Evolutionary conservation across 2,797 vertebrate species (phyloP).

Genomic region (Channallabes apus): DNA sequence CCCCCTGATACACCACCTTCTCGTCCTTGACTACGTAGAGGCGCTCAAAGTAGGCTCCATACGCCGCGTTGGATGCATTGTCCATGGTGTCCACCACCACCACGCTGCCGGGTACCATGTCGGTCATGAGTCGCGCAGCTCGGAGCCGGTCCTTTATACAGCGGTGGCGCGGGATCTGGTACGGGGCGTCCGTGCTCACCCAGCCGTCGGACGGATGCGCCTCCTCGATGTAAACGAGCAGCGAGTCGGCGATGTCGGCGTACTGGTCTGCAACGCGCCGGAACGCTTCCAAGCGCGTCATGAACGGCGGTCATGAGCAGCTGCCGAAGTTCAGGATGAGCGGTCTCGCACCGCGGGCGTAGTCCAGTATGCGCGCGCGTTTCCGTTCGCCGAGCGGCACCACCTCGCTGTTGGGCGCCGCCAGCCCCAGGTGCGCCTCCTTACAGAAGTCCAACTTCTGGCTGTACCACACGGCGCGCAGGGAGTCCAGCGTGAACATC

Average conservation of each 20-base stretch:
- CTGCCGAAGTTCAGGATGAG: constrained; percentile 97
- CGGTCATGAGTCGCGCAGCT: constrained; percentile 86
- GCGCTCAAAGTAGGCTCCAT: constrained; percentile 96
- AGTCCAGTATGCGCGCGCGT: constrained; percentile 85
- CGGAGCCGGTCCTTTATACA: constrained; percentile 91
- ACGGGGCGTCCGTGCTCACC: constrained; percentile 95
- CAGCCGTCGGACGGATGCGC: constrained; percentile 97
- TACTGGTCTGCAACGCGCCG: constrained; percentile 88
- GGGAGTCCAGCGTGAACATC: constrained; percentile 93
- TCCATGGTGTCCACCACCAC: constrained; percentile 95
- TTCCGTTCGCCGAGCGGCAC: constrained; percentile 82
- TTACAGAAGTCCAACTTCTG: constrained; percentile 97
- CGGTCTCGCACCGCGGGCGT: constrained; percentile 83
- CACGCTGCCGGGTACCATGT: constrained; percentile 81
- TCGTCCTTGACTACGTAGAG: constrained; percentile 90
- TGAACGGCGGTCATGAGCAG: constrained; percentile 99
- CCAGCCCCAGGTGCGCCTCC: constrained; percentile 85
- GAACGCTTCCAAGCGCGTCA: constrained; percentile 94
- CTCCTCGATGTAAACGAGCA: constrained; percentile 97
- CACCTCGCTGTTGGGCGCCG: constrained; percentile 94
- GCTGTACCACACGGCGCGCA: constrained; percentile 94
- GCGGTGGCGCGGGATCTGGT: constrained; percentile 91
- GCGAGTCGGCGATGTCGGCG: constrained; percentile 90
- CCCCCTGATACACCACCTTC: constrained; percentile 91
- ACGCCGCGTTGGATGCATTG: constrained; percentile 94